Evolutionary conservation across 37 sponge, comb jelly and placozoan species (phyloP).

Genomic region (Spongilla lacustris): DNA sequence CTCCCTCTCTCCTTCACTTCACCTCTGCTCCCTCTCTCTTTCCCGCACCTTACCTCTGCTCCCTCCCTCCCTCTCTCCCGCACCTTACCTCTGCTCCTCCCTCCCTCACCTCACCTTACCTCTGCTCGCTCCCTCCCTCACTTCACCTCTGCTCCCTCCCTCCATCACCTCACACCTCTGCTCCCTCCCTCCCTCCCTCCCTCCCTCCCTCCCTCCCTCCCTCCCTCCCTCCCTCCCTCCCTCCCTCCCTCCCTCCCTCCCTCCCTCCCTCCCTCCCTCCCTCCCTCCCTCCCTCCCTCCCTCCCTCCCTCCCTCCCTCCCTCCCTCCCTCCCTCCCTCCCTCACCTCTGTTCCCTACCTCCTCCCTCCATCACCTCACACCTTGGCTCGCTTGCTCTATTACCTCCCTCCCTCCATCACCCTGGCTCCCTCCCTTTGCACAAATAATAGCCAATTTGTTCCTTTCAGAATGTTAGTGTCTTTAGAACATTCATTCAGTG

Average conservation of each 20-base stretch:
- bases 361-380: not conserved
- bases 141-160: not conserved
- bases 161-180: not conserved
- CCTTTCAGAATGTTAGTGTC: too few relatives aligned
- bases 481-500: too few relatives aligned
- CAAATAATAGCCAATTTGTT: too few relatives aligned
- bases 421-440: too few relatives aligned
- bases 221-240: not conserved
- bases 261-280: not conserved
- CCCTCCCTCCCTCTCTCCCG: not conserved
- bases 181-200: not conserved
- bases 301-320: not conserved
- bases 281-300: not conserved
- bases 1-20: too few relatives aligned
- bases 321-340: not conserved
- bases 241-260: not conserved
- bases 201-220: not conserved
- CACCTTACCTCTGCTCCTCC: constrained; percentile 2
- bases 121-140: not conserved
- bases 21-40: too few relatives aligned
- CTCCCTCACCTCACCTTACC: not conserved
- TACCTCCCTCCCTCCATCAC: too few relatives aligned
- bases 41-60: not conserved
- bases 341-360: not conserved
- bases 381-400: too few relatives aligned